Evolutionary conservation across 2,797 vertebrate species (phyloP).

Genomic region (Stomatorhinus walkeri): DNA sequence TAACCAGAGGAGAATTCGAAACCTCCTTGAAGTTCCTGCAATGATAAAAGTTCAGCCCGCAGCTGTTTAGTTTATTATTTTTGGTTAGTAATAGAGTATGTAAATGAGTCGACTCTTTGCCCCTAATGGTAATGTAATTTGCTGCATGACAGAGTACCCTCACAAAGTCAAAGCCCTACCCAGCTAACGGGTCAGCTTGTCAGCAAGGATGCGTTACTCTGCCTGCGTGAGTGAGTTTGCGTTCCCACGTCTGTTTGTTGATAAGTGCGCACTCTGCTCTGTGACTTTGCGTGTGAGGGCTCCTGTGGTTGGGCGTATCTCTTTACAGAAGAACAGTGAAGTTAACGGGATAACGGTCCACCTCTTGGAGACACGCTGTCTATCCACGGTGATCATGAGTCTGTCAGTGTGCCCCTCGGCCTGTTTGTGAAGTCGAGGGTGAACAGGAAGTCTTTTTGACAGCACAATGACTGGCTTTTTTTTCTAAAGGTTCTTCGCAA

Average conservation of each 20-base stretch:
- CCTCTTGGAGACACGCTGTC: background rate
- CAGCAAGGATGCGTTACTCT: background rate
- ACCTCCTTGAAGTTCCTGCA: background rate
- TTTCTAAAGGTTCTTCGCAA: background rate
- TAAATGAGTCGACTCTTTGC: background rate
- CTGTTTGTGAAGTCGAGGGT: background rate
- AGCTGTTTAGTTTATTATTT: conserved; percentile 7
- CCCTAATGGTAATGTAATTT: background rate
- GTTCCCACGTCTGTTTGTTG: background rate
- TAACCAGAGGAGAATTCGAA: background rate
- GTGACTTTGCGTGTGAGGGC: background rate
- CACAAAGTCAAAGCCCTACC: background rate
- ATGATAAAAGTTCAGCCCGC: conserved; percentile 3
- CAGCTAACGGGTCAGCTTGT: background rate
- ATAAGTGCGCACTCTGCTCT: background rate
- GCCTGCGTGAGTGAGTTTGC: background rate
- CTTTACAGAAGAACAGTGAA: background rate
- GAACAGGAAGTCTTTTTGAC: background rate
- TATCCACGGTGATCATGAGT: background rate
- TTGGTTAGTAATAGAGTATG: background rate
- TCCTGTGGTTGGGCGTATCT: background rate
- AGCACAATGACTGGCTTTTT: background rate
- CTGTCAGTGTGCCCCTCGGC: background rate
- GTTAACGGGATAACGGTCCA: background rate
- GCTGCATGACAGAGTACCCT: background rate